Evolutionary conservation across 1,140 invertebrate species (phyloP), one percentile per base, ranked within the genome.

Genomic region (Bactericera cockerelli): DNA sequence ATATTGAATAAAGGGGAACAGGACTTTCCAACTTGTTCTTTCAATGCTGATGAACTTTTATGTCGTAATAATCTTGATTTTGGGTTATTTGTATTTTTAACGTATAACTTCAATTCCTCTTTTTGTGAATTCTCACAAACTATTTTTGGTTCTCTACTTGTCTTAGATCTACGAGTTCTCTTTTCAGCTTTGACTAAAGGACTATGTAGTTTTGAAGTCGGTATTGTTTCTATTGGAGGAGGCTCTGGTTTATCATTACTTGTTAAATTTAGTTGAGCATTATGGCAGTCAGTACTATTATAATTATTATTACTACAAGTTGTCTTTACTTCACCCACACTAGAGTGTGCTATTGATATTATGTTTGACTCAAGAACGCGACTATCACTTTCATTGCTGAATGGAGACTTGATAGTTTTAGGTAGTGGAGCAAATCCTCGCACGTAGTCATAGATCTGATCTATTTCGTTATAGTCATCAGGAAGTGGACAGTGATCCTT

Each of bases 381-480:
- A 59, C 58, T 28, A 55, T 57, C 61, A 25, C 62, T 56, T 4
- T 67, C 67, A 42, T 66, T 71, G 28, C 78, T 77, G 65, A 82
- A 85, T 1, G 80, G 80, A 0, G 81, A 81, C 61, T 83, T 79
- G 25, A 87, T 77, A 67, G 79, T 86, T 69, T 89, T 90, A 0
- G 89, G 89, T 26, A 93, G 74, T 0, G 90, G 89, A 13, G 87
- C 87, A 66, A 93, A 87, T 0, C 92, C 92, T 53, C 92, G 76
- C 0, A 97, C 90, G 69, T 95, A 96, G 68, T 93, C 89, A 70
- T 97, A 97, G 60, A 97, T 92, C 72, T 94, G 89, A 75, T 97
- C 92, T 63, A 95, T 93, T 73, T 97, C 92, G 65, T 94, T 89
- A 72, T 94, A 93, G 64, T 94, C 88, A 67, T 89, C 86, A 10